Base-by-base conservation (phyloP, 2,888 invertebrate species). In the Noctua comes region DNA sequence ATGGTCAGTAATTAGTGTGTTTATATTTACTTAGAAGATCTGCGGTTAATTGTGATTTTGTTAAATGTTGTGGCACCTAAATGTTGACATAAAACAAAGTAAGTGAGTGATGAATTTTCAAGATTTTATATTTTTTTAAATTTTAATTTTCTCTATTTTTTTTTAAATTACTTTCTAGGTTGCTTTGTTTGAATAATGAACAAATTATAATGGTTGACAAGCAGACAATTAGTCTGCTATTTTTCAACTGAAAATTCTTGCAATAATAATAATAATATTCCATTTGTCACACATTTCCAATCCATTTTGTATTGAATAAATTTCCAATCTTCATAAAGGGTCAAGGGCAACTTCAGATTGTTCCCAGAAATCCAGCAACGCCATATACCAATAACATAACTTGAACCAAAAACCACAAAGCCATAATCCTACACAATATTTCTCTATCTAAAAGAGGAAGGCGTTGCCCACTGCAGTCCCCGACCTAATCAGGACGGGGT, bases 401-500 rank as follows among this genome's bases (percentile, higher is more conserved):
- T 76, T 57, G 68, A n/a, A 62, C 68, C 24, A 80, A 74, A 73
- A 82, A 59, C 51, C 73, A 79, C 76, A 75, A 84, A 83, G 73
- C 78, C 72, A 83, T 83, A 87, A 86, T 87, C 77, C 68, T 57
- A 78, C 86, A 89, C 88, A 91, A 91, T 91, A 92, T 89, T 90
- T 90, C 88, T 87, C 84, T 81, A 88, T 88, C 80, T 86, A 90
- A 89, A 89, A 91, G 88, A 89, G 87, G 87, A 90, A 88, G 91
- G 91, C 92, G 91, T 90, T 92, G 91, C 85, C 88, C 90, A 90
- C 86, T 92, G 93, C 92, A 93, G 95, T 95, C 96, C 95, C 96
- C 88, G 91, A 95, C 91, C 95, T 95, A 95, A 96, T 96, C 95
- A 95, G 87, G 91, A 86, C 79, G 86, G 83, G 89, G 91, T 94